These are phyloP conservation scores for Drosophila anomalipes DNA, from an alignment of 2,888 invertebrate genomes.

Conservation along the genomic window DNA sequence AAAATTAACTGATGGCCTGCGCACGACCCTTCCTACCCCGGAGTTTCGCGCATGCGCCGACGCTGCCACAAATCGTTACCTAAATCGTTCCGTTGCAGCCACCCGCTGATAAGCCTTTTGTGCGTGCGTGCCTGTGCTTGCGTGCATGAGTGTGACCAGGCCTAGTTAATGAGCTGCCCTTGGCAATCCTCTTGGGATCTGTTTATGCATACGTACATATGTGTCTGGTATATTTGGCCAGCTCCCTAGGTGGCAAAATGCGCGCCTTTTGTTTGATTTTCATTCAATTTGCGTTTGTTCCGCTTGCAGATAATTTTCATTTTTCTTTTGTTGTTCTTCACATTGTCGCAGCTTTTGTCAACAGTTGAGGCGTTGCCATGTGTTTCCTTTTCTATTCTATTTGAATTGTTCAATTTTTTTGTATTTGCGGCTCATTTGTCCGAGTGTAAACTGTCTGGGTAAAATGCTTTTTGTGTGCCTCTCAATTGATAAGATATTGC, in stretches of 20 bases:
- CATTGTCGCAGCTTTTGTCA: slow-evolving; percentile 44
- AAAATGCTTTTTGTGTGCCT: slow-evolving; percentile 10
- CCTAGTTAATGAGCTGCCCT: slow-evolving; percentile 25
- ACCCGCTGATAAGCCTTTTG: slow-evolving; percentile 55
- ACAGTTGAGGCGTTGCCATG: slow-evolving; percentile 21
- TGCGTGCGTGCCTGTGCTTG: slow-evolving; percentile 68
- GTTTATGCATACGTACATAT: background rate
- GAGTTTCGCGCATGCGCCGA: slow-evolving; percentile 45
- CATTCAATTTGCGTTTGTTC: slow-evolving; percentile 72
- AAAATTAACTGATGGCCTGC: slow-evolving; percentile 52
- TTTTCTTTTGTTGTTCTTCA: slow-evolving; percentile 5
- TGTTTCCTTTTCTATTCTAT: slow-evolving; percentile 34
- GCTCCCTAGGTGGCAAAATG: slow-evolving; percentile 65
- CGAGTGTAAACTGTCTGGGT: background rate
- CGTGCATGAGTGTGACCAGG: slow-evolving; percentile 41
- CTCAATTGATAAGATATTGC: slow-evolving; percentile 49
- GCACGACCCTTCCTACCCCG: slow-evolving; percentile 1
- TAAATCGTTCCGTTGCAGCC: slow-evolving; percentile 18
- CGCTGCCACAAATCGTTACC: slow-evolving; percentile 21
- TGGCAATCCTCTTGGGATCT: slow-evolving; percentile 5
- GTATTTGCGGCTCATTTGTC: slow-evolving; percentile 57
- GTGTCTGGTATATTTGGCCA: slow-evolving; percentile 13
- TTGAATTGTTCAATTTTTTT: slow-evolving; percentile 62
- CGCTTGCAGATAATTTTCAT: slow-evolving; percentile 55
- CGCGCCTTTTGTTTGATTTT: slow-evolving; percentile 59